These are phyloP conservation scores for Sarcophilus harrisii DNA, from an alignment of 2,797 vertebrate genomes.

Conservation along the genomic window DNA sequence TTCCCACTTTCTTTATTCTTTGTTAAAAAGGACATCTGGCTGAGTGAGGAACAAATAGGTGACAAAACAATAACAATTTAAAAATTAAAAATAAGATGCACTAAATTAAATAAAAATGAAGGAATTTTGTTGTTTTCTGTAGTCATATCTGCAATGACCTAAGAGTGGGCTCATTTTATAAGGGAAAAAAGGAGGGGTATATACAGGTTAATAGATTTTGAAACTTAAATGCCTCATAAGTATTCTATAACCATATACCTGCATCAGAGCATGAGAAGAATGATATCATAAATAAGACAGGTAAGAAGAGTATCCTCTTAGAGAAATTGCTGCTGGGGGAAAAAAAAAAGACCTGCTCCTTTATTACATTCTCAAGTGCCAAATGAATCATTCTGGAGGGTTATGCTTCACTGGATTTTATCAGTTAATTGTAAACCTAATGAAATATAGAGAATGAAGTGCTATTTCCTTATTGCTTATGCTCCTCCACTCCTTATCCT, in stretches of 20 bases:
- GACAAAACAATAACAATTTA: neutral
- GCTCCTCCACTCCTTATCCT: neutral
- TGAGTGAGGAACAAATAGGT: neutral
- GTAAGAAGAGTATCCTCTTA: neutral
- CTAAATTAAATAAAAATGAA: neutral
- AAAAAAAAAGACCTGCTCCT: neutral
- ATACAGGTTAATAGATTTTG: neutral
- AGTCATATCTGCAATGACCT: neutral
- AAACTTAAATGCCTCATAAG: neutral
- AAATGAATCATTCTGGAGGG: constrained; percentile 7
- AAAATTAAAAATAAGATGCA: neutral
- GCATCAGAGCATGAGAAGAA: constrained; percentile 7
- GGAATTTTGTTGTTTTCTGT: neutral
- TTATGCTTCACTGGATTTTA: constrained; percentile 17
- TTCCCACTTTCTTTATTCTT: neutral
- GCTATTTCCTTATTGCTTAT: neutral
- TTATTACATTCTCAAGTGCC: constrained; percentile 4
- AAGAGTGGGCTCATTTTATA: neutral
- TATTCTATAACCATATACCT: constrained; percentile 4
- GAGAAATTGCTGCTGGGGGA: neutral
- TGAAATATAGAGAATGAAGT: constrained; percentile 16
- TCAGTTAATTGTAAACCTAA: constrained; percentile 16
- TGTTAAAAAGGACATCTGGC: neutral
- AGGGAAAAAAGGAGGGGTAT: neutral
- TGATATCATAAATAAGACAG: constrained; percentile 9